A percentile compares a stretch with the other conserved stretches of the same genome.
These are phyloP conservation scores for Cetonia aurata DNA, from an alignment of 2,888 invertebrate genomes.

Conservation along the genomic window DNA sequence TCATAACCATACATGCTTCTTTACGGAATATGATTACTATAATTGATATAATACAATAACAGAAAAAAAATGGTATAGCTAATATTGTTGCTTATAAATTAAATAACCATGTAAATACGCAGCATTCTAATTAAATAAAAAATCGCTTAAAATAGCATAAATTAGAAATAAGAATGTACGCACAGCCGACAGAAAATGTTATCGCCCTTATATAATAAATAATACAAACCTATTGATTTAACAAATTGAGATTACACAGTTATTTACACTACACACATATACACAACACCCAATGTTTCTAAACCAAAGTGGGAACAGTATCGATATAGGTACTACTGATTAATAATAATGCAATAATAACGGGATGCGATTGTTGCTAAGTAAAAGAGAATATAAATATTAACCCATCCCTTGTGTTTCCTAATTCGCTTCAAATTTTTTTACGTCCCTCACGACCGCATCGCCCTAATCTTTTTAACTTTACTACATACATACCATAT, in stretches of 20 bases:
- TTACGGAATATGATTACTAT: too few relatives aligned
- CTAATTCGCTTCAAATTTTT: conserved; percentile 18
- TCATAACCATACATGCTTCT: too few relatives aligned
- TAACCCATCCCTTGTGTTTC: conserved; percentile 16
- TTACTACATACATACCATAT: conserved; percentile 18
- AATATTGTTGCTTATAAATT: too few relatives aligned
- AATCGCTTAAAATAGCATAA: neutral
- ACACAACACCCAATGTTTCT: conserved; percentile 20
- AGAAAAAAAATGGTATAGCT: too few relatives aligned
- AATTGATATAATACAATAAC: too few relatives aligned
- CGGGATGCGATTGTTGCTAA: conserved; percentile 33
- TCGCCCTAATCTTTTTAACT: conserved; percentile 31
- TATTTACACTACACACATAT: conserved; percentile 17
- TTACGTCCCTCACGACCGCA: neutral
- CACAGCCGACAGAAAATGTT: conserved; percentile 13
- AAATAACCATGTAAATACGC: too few relatives aligned
- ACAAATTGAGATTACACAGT: neutral
- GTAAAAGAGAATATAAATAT: conserved; percentile 30
- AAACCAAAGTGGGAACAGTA: conserved; percentile 30
- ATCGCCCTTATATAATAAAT: neutral
- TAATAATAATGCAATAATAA: conserved; percentile 30
- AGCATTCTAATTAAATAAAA: too few relatives aligned
- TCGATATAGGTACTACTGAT: conserved; percentile 21
- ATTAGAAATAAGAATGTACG: neutral
- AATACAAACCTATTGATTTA: conserved; percentile 1